Evolutionary conservation across 2,113 vertebrate species (phyloP).

Genomic region (Chionodraco myersi): DNA sequence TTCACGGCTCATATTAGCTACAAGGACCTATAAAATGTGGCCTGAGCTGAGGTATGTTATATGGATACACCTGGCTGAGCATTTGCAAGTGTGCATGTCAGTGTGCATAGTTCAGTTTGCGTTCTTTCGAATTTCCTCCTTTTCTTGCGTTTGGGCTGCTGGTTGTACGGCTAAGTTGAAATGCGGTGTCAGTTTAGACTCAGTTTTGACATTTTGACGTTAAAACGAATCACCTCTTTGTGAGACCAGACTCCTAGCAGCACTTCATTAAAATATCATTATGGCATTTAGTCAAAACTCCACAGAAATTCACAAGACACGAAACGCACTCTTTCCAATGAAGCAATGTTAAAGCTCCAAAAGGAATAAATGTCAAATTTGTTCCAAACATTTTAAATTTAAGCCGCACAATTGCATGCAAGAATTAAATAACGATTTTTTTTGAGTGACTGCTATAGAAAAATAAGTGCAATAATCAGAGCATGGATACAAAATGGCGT

Average conservation of each 20-base stretch:
- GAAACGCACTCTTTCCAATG: slow-evolving; percentile 13
- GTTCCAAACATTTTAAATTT: neutral
- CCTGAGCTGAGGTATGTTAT: slow-evolving; percentile 29
- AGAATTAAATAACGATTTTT: neutral
- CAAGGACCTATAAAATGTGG: slow-evolving; percentile 53
- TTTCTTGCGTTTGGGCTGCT: slow-evolving; percentile 20
- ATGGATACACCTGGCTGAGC: slow-evolving; percentile 64
- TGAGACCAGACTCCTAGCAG: slow-evolving; percentile 45
- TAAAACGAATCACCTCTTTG: slow-evolving; percentile 53
- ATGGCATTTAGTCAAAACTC: slow-evolving; percentile 30
- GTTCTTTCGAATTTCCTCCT: slow-evolving; percentile 23
- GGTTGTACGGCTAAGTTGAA: slow-evolving; percentile 22
- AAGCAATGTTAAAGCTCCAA: neutral
- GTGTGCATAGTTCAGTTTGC: slow-evolving; percentile 13
- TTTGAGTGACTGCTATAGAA: too few relatives aligned
- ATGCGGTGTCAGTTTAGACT: slow-evolving; percentile 45
- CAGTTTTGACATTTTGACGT: slow-evolving; percentile 58
- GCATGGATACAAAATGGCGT: too few relatives aligned
- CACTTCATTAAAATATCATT: slow-evolving; percentile 66
- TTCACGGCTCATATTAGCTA: slow-evolving; percentile 59
- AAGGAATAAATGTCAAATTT: slow-evolving; percentile 4
- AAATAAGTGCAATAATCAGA: too few relatives aligned
- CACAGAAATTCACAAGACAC: slow-evolving; percentile 19
- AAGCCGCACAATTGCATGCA: neutral
- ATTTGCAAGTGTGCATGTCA: slow-evolving; percentile 37